These are phyloP conservation scores for Oreortyx pictus DNA, from an alignment of 2,797 vertebrate species.

Conservation along the genomic window DNA sequence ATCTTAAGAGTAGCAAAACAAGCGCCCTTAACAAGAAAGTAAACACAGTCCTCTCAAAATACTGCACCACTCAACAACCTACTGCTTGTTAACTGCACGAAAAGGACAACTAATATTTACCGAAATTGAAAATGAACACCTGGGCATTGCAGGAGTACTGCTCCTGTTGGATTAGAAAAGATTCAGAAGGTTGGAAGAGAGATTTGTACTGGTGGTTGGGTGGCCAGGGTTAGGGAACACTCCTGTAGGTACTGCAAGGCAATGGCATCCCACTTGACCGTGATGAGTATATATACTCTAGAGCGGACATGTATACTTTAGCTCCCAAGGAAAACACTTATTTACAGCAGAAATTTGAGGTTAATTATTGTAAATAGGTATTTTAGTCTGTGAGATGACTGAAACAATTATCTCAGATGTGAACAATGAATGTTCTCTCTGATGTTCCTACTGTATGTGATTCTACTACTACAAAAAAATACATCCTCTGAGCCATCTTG, in stretches of 20 bases:
- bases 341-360: background rate
- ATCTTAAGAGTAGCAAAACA: background rate
- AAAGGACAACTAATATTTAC: background rate
- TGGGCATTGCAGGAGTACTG: background rate
- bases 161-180: background rate
- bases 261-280: background rate
- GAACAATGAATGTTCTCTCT: background rate
- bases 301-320: rapidly evolving
- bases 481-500: background rate
- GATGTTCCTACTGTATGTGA: background rate
- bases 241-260: background rate
- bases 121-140: background rate
- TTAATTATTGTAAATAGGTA: background rate
- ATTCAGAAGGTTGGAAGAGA: background rate
- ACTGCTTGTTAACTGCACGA: background rate
- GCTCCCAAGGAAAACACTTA: background rate
- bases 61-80: rapidly evolving
- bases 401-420: background rate
- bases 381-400: background rate
- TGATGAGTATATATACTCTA: rapidly evolving
- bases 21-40: background rate
- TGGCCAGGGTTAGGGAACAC: background rate
- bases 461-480: background rate
- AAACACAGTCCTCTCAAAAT: background rate
- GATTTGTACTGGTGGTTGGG: background rate